Conservation (phyloP, 2,113 vertebrate genomes). For the Microcebus ravelobensis region DNA sequence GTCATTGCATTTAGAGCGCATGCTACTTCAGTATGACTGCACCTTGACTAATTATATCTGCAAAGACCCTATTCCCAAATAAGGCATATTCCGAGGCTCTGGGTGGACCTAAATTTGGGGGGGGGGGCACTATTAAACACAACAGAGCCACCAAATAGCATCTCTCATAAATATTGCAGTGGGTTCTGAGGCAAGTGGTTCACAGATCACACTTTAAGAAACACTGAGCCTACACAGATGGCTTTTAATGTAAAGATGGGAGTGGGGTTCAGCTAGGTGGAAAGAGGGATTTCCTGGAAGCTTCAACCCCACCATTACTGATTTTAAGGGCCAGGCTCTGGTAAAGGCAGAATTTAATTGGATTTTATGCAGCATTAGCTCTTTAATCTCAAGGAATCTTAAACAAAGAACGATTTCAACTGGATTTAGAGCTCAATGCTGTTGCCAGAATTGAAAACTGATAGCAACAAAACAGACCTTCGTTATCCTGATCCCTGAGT, state of each 20-base stretch:
- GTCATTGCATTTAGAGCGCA: background rate
- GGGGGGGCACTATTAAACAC: background rate
- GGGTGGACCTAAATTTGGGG: background rate
- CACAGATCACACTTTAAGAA: background rate
- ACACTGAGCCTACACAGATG: background rate
- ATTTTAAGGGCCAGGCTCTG: background rate
- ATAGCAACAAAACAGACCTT: background rate
- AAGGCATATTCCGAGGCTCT: background rate
- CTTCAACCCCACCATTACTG: background rate
- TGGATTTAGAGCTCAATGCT: background rate
- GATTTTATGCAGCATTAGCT: background rate
- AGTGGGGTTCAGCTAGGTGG: background rate
- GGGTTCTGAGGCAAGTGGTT: background rate
- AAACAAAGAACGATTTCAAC: slow-evolving; percentile 28
- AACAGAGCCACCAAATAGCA: background rate
- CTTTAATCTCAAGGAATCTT: slow-evolving; percentile 29
- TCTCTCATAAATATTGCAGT: background rate
- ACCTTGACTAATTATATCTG: background rate
- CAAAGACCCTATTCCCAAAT: background rate
- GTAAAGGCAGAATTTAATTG: background rate
- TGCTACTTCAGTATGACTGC: background rate
- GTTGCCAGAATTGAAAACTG: background rate
- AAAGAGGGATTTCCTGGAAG: background rate
- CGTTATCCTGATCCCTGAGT: background rate
- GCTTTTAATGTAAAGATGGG: background rate